Evolutionary conservation across 2,113 vertebrate genomes (phyloP).

Genomic region (Carlito syrichta): DNA sequence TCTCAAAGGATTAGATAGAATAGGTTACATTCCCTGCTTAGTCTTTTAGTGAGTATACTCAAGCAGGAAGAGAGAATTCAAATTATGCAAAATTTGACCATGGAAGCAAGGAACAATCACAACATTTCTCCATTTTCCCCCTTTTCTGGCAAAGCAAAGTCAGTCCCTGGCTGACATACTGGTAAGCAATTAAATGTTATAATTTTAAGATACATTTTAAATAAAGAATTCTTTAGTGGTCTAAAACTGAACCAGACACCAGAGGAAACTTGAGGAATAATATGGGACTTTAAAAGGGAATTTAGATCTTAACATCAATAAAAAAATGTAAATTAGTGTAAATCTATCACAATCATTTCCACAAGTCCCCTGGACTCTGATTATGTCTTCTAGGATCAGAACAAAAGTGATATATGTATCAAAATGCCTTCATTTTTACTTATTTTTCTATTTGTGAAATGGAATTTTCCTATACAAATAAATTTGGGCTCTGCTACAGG

Average conservation of each 20-base stretch:
- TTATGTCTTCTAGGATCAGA: background rate
- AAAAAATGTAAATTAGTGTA: background rate
- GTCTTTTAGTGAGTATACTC: background rate
- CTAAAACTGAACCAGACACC: background rate
- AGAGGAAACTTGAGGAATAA: background rate
- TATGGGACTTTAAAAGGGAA: background rate
- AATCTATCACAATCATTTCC: background rate
- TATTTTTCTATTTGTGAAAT: slow-evolving; percentile 23
- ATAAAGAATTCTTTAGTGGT: background rate
- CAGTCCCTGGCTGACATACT: background rate
- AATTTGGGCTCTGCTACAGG: slow-evolving; percentile 35
- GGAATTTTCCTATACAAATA: slow-evolving; percentile 70
- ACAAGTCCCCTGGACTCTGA: background rate
- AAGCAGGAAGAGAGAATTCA: background rate
- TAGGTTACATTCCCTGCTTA: background rate
- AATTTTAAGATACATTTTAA: background rate
- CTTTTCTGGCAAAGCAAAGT: background rate
- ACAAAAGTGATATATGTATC: background rate
- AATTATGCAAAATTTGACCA: background rate
- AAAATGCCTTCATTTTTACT: slow-evolving; percentile 39
- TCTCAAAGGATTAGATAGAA: background rate
- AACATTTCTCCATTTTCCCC: background rate
- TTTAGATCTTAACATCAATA: background rate
- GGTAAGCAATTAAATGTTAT: background rate
- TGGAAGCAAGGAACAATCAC: background rate